Base-by-base conservation (phyloP, 2,888 invertebrate genomes). In the Lycophotia porphyrea region DNA sequence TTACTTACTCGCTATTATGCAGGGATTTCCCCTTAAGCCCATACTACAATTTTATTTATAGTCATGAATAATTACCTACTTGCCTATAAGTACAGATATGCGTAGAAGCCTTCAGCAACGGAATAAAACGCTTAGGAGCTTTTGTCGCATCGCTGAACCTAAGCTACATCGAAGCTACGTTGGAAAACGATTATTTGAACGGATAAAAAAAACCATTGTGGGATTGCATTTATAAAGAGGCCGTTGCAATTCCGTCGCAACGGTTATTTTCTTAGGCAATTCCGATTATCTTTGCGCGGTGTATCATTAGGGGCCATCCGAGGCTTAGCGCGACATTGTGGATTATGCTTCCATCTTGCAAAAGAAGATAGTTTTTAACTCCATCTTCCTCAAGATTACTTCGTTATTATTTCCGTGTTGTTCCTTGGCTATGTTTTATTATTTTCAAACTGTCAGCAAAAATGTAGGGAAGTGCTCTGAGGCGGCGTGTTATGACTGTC, bases 231-330 rank as follows among this genome's bases (percentile, higher is more conserved):
- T 82, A 70, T 82, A 80, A 74, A 78, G 67, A 80, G 74, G 83
- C 44, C 58, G 64, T 81, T 88, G 87, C 88, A 87, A 88, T 90
- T 84, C 85, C 84, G 58, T 85, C 78, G 81, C 87, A 88, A 88
- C 71, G 87, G 88, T 88, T 90, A 91, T 91, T 89, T 91, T 90
- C 91, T 90, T 88, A 90, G 90, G 81, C 88, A 81, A 90, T 90
- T 84, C 81, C 88, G 90, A 92, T 92, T 91, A 91, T 90, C 90
- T 86, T 83, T 86, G 88, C 90, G 91, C 90, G 86, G 89, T 87
- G 82, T 89, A 91, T 93, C 92, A 93, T 94, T 93, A 93, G 91
- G 89, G 87, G 85, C 89, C 87, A 87, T 88, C 90, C 88, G 87
- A 85, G 84, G 88, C 82, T 87, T 84, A 84, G 86, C 86, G 84